A percentile compares a stretch with the other conserved stretches of the same genome.
phyloP scores from a whole-genome alignment of 1,140 invertebrate species.

The Chlorops oryzae region DNA sequence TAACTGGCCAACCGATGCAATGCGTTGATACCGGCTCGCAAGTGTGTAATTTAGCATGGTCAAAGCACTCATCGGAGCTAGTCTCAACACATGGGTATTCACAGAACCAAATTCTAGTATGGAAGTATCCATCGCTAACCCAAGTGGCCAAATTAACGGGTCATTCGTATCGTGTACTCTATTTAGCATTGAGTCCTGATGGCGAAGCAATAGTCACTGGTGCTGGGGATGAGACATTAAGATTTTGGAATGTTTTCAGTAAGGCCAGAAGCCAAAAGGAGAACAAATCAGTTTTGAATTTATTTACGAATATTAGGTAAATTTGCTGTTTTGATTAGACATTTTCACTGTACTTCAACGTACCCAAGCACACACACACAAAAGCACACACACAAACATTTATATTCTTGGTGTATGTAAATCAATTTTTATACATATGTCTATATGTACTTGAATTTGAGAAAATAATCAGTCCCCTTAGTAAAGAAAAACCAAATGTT shows the following conservation, averaged over 20 bases:
- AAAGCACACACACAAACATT: too few relatives aligned
- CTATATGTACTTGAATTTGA: too few relatives aligned
- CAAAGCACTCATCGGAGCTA: slow-evolving; percentile 95
- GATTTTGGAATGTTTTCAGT: slow-evolving; percentile 99
- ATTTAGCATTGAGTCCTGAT: slow-evolving; percentile 96
- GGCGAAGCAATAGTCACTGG: slow-evolving; percentile 99
- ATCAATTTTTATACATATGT: too few relatives aligned
- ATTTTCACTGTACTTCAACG: too few relatives aligned
- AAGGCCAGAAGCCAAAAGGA: slow-evolving; percentile 94
- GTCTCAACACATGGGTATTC: slow-evolving; percentile 99
- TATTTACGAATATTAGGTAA: slow-evolving; percentile 67
- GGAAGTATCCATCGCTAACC: slow-evolving; percentile 97
- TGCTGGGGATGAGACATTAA: slow-evolving; percentile 95
- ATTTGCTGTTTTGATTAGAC: too few relatives aligned
- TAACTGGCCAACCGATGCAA: slow-evolving; percentile 98
- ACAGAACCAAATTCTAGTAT: slow-evolving; percentile 98
- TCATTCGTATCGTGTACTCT: slow-evolving; percentile 94
- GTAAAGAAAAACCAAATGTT: too few relatives aligned
- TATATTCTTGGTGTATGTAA: too few relatives aligned
- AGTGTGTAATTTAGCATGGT: slow-evolving; percentile 99
- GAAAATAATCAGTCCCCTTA: too few relatives aligned
- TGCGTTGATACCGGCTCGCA: slow-evolving; percentile 97
- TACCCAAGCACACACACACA: too few relatives aligned
- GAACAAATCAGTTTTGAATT: slow-evolving; percentile 91
- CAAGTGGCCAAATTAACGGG: slow-evolving; percentile 95